Percentiles rank a stretch among this genome's conserved stretches.
Conservation (phyloP, 2,113 vertebrate genomes). For the Entosphenus tridentatus region DNA sequence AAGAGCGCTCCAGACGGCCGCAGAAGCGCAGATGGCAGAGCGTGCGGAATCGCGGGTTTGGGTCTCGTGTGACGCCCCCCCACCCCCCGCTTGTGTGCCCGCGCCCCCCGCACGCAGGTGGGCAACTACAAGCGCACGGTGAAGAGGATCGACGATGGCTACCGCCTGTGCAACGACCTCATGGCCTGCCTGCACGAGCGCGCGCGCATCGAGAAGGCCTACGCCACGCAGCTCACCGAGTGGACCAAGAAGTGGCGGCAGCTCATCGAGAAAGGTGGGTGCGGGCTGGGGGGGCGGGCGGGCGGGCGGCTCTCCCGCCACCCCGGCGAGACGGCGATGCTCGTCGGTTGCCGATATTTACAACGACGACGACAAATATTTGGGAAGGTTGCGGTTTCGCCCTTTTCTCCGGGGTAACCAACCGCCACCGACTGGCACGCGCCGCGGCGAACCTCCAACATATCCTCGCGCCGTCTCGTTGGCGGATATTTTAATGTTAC, state of each 20-base stretch:
- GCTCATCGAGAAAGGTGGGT: conserved; percentile 66
- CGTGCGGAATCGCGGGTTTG: background rate
- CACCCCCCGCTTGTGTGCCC: conserved; percentile 4
- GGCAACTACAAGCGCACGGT: conserved; percentile 88
- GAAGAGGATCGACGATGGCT: conserved; percentile 69
- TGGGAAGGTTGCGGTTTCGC: too few species aligned
- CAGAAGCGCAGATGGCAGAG: conserved; percentile 5
- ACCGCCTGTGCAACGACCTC: conserved; percentile 65
- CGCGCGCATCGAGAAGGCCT: conserved; percentile 68
- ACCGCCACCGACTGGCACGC: too few species aligned
- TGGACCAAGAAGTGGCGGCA: conserved; percentile 89
- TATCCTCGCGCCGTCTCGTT: too few species aligned
- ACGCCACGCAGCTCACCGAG: conserved; percentile 75
- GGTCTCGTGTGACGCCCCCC: background rate
- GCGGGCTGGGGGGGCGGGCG: background rate
- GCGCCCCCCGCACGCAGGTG: conserved; percentile 25
- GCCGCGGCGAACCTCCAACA: too few species aligned
- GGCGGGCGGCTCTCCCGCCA: too few species aligned
- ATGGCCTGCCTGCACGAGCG: conserved; percentile 88
- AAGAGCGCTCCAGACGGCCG: background rate
- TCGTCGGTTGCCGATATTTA: too few species aligned
- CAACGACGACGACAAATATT: too few species aligned
- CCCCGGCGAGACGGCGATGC: too few species aligned
- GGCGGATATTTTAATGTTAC: too few species aligned
- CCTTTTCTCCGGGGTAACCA: too few species aligned